A percentile compares a stretch with the other conserved stretches of the same genome.
These are phyloP conservation scores for Mandrillus leucophaeus DNA, from an alignment of 2,113 vertebrate species.

Conservation along the genomic window DNA sequence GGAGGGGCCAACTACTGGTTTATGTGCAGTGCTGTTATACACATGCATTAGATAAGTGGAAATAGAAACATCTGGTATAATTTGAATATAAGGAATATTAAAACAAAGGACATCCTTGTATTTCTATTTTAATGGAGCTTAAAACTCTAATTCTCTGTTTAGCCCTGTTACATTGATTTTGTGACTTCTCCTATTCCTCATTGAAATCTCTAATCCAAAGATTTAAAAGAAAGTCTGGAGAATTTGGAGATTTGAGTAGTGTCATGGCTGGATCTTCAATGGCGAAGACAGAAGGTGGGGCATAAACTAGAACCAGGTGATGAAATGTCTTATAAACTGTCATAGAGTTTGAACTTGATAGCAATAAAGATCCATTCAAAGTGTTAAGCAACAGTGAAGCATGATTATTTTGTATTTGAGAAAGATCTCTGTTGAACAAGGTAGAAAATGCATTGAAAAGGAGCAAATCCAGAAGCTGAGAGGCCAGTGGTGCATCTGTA, in stretches of 20 bases:
- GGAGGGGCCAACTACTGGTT: not conserved
- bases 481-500: not conserved
- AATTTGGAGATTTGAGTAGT: not conserved
- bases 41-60: not conserved
- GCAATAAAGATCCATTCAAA: not conserved
- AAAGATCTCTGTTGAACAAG: not conserved
- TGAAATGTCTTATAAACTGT: not conserved
- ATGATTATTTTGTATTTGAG: not conserved
- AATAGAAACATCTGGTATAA: not conserved
- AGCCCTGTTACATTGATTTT: slow-evolving; percentile 4
- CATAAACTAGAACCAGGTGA: not conserved
- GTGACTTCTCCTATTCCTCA: not conserved
- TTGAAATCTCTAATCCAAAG: not conserved
- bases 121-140: slow-evolving; percentile 11
- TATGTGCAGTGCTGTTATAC: not conserved
- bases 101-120: not conserved
- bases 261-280: not conserved
- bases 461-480: not conserved
- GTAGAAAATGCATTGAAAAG: not conserved
- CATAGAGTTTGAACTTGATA: not conserved
- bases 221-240: not conserved
- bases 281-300: not conserved
- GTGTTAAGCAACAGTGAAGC: not conserved
- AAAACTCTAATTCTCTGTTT: slow-evolving; percentile 16
- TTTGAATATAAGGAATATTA: not conserved